Percentiles rank a stretch among this genome's conserved stretches.
These are phyloP conservation scores for Malurus alboscapulatus DNA, from an alignment of 2,113 vertebrate genomes.

Conservation along the genomic window DNA sequence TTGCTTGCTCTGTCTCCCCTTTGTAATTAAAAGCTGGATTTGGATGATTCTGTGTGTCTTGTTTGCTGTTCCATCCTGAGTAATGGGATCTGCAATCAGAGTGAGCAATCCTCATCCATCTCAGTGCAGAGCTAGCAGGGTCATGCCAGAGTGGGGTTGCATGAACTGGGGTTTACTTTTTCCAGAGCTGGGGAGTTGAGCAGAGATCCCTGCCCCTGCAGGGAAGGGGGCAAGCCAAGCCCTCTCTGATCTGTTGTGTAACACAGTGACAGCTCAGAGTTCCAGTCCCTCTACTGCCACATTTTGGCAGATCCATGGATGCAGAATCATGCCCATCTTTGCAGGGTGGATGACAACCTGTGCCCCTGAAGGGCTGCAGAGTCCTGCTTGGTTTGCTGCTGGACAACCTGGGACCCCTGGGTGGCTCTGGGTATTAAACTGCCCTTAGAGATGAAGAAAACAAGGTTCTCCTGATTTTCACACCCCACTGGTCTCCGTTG, in stretches of 20 bases:
- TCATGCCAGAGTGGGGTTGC: background rate
- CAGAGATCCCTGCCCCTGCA: background rate
- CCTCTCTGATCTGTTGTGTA: background rate
- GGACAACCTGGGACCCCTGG: accelerated
- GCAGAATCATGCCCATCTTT: background rate
- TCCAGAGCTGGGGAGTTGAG: accelerated
- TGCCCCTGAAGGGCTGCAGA: background rate
- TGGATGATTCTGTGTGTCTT: background rate
- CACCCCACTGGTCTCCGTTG: background rate
- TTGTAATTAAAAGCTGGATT: background rate
- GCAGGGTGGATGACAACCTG: background rate
- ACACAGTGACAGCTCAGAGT: background rate
- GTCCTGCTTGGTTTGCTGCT: background rate
- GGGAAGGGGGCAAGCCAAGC: background rate
- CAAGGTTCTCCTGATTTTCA: background rate
- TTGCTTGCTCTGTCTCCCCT: background rate
- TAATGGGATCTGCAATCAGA: background rate
- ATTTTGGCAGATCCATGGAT: background rate
- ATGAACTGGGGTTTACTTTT: background rate
- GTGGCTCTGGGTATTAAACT: background rate
- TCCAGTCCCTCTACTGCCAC: background rate
- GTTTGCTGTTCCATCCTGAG: background rate
- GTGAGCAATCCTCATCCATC: background rate
- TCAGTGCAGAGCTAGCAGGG: background rate
- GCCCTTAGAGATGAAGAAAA: background rate